Evolutionary conservation across 2,888 invertebrate genomes (phyloP).

Genomic region (Theodoxus fluviatilis): DNA sequence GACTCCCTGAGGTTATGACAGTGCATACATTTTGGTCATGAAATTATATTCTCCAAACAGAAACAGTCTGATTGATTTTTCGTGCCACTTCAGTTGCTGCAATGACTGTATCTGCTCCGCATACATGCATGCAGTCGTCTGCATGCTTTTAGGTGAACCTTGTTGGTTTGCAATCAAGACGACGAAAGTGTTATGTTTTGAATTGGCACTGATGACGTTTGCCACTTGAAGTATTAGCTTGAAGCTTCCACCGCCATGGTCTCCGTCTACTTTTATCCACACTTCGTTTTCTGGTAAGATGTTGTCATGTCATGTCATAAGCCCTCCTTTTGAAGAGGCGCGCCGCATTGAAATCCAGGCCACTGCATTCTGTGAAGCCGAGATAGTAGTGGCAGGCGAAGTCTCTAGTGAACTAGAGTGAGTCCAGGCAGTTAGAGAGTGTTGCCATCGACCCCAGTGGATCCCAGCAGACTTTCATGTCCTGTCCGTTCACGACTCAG

Average conservation of each 20-base stretch:
- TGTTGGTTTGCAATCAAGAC: neutral
- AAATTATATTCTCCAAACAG: conserved; percentile 11
- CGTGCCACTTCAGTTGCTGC: neutral
- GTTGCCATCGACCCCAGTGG: no score
- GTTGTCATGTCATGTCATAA: neutral
- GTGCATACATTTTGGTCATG: neutral
- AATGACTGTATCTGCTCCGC: neutral
- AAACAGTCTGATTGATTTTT: neutral
- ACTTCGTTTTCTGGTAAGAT: neutral
- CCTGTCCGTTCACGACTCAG: no score
- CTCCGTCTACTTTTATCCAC: neutral
- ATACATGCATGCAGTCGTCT: neutral
- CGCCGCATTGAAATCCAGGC: no score
- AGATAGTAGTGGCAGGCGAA: no score
- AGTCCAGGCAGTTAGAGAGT: no score
- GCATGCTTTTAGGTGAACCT: neutral
- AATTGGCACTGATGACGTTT: neutral
- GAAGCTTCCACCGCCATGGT: neutral
- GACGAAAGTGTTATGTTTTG: conserved; percentile 1
- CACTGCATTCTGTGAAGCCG: no score
- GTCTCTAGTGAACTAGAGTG: no score
- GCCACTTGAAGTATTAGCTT: neutral
- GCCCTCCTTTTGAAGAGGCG: no score
- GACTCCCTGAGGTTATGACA: neutral
- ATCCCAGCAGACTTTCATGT: no score